phyloP scores from a whole-genome alignment of 2,797 vertebrate genomes.

The Epinephelus coioides region DNA sequence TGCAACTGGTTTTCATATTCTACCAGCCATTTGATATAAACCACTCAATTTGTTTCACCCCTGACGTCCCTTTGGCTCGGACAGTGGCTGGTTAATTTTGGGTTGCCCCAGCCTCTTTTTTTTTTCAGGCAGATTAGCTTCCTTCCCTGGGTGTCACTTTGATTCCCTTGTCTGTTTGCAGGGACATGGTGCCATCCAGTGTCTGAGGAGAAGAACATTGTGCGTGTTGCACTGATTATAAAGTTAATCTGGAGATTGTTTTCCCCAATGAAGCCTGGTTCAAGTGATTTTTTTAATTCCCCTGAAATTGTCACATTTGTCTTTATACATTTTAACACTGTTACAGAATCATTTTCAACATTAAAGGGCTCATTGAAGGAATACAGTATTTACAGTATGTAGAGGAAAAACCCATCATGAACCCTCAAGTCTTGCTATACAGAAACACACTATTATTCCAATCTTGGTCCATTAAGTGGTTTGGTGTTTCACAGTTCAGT shows the following conservation, averaged over 20 bases:
- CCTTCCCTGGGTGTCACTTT: constrained; percentile 50
- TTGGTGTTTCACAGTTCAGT: background rate
- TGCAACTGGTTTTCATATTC: background rate
- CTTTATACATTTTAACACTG: background rate
- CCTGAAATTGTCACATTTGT: background rate
- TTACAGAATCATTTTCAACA: constrained; percentile 4
- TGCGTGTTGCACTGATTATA: constrained; percentile 36
- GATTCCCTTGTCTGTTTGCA: constrained; percentile 48
- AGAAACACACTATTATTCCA: background rate
- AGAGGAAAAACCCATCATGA: constrained; percentile 57
- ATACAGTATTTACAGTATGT: constrained; percentile 25
- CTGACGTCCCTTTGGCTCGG: constrained; percentile 14
- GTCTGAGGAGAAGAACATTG: constrained; percentile 47
- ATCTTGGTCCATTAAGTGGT: background rate
- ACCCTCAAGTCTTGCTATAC: constrained; percentile 6
- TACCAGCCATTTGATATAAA: constrained; percentile 34
- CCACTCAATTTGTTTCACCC: background rate
- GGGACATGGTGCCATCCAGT: constrained; percentile 75
- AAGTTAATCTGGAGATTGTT: constrained; percentile 43
- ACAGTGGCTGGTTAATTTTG: constrained; percentile 22
- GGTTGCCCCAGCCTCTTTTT: constrained; percentile 30
- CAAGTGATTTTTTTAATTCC: constrained; percentile 21
- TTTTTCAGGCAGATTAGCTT: constrained; percentile 41
- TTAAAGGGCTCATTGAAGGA: constrained; percentile 49
- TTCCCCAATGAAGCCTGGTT: constrained; percentile 57